phyloP scores from a whole-genome alignment of 2,797 vertebrate genomes.

The Poliocrania exsul region DNA sequence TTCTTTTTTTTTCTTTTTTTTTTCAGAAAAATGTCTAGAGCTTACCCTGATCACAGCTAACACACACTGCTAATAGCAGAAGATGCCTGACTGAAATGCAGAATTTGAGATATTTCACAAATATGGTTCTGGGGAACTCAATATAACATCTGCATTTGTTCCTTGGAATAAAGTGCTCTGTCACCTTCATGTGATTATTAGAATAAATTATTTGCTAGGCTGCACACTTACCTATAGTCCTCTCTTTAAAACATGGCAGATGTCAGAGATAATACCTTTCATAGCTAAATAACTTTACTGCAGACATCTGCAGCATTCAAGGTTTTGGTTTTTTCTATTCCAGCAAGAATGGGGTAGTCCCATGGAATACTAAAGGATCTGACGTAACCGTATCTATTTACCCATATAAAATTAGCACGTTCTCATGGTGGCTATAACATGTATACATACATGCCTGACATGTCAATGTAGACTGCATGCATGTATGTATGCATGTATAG shows the following conservation, averaged over 20 bases:
- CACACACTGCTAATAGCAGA: background rate
- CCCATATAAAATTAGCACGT: constrained; percentile 15
- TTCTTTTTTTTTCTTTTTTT: background rate
- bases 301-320: constrained; percentile 29
- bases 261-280: constrained; percentile 4
- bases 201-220: constrained; percentile 36
- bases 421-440: background rate
- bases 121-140: background rate
- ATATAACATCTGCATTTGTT: background rate
- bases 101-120: constrained; percentile 10
- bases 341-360: constrained; percentile 19
- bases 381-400: background rate
- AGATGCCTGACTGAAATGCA: background rate
- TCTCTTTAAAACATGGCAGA: background rate
- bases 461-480: background rate
- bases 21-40: background rate
- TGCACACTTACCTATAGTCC: background rate
- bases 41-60: background rate
- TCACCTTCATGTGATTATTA: constrained; percentile 5
- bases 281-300: constrained; percentile 23
- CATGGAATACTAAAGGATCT: constrained; percentile 38
- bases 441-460: background rate
- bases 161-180: constrained; percentile 22
- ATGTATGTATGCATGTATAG: background rate
- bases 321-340: background rate